Conservation (phyloP, 2,888 invertebrate genomes). For the Drosophila imparisetae region DNA sequence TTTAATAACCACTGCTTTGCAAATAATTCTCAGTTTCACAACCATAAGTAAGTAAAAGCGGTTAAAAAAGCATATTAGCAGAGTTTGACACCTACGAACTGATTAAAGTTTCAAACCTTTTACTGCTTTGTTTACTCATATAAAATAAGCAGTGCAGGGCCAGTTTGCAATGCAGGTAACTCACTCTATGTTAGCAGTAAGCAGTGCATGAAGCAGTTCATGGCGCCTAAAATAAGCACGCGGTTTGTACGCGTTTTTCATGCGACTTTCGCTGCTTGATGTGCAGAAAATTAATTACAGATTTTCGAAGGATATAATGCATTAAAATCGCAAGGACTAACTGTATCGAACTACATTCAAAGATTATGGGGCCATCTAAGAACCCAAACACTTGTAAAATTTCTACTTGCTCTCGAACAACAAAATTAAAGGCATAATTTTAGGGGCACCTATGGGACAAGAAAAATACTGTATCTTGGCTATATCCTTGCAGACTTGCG, state of each 20-base stretch:
- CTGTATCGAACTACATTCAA: neutral
- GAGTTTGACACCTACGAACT: neutral
- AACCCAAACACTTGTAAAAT: neutral
- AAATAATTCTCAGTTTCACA: neutral
- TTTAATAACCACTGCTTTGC: neutral
- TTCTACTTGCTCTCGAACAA: neutral
- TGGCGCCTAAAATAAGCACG: neutral
- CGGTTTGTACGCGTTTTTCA: neutral
- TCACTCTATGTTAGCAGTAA: neutral
- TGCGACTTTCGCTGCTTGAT: neutral
- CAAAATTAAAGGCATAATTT: neutral
- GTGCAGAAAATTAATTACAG: neutral
- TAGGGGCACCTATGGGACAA: neutral
- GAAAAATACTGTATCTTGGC: neutral
- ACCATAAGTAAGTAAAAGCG: neutral
- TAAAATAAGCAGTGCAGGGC: rapidly evolving
- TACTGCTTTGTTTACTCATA: neutral
- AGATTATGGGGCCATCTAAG: neutral
- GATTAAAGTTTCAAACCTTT: neutral
- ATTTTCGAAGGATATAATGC: neutral
- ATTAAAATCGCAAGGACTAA: neutral
- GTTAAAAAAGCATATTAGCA: neutral
- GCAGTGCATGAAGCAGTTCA: neutral
- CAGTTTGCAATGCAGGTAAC: neutral
- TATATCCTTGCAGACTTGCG: neutral